These are phyloP conservation scores for Drosophila siamana DNA, from an alignment of 2,888 invertebrate species.

Conservation along the genomic window DNA sequence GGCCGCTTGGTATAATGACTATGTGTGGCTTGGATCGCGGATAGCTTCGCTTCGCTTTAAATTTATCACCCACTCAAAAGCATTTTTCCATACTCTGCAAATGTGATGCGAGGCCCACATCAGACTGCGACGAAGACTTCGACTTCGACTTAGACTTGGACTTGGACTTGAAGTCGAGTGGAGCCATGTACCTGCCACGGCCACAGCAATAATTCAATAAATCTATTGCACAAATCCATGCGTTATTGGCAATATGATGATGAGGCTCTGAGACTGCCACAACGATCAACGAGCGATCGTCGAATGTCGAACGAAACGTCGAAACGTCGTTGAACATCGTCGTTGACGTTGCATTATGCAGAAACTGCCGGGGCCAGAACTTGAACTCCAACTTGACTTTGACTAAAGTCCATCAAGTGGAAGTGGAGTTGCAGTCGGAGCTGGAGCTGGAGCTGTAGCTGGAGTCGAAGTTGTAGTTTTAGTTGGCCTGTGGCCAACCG, in stretches of 20 bases:
- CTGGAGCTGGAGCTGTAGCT: too few species aligned
- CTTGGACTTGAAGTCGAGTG: constrained; percentile 39
- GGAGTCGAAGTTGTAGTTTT: constrained; percentile 23
- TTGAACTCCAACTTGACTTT: constrained; percentile 81
- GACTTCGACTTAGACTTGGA: background rate
- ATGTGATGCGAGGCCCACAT: constrained; percentile 18
- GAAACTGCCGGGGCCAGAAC: constrained; percentile 67
- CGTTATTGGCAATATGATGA: constrained; percentile 82
- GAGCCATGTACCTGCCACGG: constrained; percentile 84
- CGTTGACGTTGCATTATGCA: constrained; percentile 67
- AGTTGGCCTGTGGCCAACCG: constrained; percentile 57
- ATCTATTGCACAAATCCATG: constrained; percentile 81
- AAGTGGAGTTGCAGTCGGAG: constrained; percentile 40
- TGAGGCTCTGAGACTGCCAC: constrained; percentile 65
- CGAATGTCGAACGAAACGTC: constrained; percentile 28
- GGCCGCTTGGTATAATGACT: constrained; percentile 73
- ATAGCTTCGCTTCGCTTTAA: constrained; percentile 64
- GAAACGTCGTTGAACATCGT: constrained; percentile 5
- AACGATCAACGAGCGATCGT: constrained; percentile 30
- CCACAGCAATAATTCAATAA: constrained; percentile 84
- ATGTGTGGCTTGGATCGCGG: constrained; percentile 34
- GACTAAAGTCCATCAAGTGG: constrained; percentile 83
- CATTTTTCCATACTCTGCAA: constrained; percentile 72
- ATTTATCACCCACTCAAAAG: constrained; percentile 80
- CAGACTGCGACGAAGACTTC: too few species aligned